Evolutionary conservation across 2,797 vertebrate genomes (phyloP), one percentile per base, ranked within the genome.

Genomic region (Gymnothorax reevesii): DNA sequence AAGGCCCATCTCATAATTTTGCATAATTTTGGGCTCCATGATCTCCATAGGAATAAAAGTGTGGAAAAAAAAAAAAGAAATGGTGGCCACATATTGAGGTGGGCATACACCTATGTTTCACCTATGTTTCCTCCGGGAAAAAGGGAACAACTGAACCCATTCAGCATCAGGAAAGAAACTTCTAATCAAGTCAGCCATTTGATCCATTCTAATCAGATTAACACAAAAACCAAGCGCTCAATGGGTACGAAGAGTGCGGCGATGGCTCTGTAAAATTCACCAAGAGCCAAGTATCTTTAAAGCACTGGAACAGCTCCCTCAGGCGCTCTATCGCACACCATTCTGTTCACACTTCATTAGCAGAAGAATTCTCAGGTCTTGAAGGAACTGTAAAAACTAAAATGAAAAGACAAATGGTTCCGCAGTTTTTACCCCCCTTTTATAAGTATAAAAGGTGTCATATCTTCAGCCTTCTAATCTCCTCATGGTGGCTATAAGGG

Each of bases 371-470:
- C 83, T 82, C 20, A 27, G 1, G 20, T 89, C 89, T 88, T 88
- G 91, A 92, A 93, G 92, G 89, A 91, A 86, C 77, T 15, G 25
- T 33, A 13, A 75, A 22, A 80, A 42, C 1, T 42, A 42, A 42
- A 42, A 42, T 42, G 33, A 42, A 42, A 42, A 42, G 33, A 42
- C 33, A 42, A 80, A 80, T 13, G 13, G 57, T 59, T 59, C 57
- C 10, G 57, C 13, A 13, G 57, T 59, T 59, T 9, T 9, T 9
- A 42, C 33, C 33, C 13, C 57, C 2, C 13, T 59, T 59, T 59
- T 59, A 59, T 59, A 42, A 42, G 33, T 2, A 42, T 42, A 42
- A 42, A 1, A 42, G 33, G 57, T 9, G 57, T 13, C 13, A 59
- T 59, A 59, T 59, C 10, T 59, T 7, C 33, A 42, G 33, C 33